Conservation (phyloP, 2,113 vertebrate genomes). For the Heterotilapia buettikoferi region DNA sequence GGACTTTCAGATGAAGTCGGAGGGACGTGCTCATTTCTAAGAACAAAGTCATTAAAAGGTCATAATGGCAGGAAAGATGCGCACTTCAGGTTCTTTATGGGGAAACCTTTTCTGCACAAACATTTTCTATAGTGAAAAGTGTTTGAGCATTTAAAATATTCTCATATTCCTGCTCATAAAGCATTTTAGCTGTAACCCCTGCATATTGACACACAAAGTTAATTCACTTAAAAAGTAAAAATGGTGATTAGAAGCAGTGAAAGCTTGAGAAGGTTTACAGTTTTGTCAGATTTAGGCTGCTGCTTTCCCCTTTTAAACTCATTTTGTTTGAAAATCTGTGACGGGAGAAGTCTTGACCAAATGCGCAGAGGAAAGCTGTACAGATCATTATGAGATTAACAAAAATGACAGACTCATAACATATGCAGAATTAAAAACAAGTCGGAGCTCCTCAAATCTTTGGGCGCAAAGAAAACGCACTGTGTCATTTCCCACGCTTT, state of each 20-base stretch:
- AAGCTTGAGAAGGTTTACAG: not conserved
- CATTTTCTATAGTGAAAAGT: not conserved
- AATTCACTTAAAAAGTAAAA: not conserved
- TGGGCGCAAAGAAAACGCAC: fast-evolving
- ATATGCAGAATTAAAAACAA: not conserved
- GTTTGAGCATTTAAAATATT: not conserved
- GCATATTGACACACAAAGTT: not conserved
- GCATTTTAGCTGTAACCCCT: not conserved
- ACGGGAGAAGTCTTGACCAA: not conserved
- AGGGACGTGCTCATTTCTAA: not conserved
- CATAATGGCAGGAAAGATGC: not conserved
- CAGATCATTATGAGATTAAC: not conserved
- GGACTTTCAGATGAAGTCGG: not conserved
- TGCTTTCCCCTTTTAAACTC: not conserved
- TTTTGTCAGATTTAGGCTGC: not conserved
- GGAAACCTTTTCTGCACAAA: not conserved
- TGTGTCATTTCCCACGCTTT: not conserved
- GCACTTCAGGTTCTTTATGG: not conserved
- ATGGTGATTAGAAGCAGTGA: not conserved
- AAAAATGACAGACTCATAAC: not conserved
- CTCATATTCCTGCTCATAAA: not conserved
- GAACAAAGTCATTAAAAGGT: not conserved
- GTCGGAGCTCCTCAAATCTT: not conserved
- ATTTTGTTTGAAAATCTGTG: not conserved
- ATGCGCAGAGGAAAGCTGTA: not conserved